Percentiles rank a stretch among this genome's conserved stretches.
Evolutionary conservation across 2,888 invertebrate genomes (phyloP).

Genomic region (Hoplodrina ambigua): DNA sequence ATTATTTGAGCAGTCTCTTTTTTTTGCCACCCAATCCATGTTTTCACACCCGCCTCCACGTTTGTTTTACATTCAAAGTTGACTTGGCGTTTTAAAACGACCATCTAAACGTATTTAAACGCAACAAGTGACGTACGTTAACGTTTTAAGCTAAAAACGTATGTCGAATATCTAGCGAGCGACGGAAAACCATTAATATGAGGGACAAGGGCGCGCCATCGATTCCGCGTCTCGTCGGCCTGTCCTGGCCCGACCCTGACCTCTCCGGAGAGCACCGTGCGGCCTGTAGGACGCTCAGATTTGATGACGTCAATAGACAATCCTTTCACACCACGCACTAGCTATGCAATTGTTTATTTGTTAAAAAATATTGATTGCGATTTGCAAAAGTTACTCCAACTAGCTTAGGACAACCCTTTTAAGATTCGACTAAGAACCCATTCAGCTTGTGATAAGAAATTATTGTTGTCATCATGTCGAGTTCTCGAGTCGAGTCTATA

Average conservation of each 20-base stretch:
- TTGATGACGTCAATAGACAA: slow-evolving; percentile 50
- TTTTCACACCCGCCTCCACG: slow-evolving; percentile 19
- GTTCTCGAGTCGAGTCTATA: too few species aligned
- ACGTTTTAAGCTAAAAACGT: slow-evolving; percentile 40
- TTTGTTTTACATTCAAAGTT: slow-evolving; percentile 21
- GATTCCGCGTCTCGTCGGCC: slow-evolving; percentile 69
- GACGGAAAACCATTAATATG: slow-evolving; percentile 62
- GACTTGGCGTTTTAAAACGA: slow-evolving; percentile 25
- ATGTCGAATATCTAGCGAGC: slow-evolving; percentile 40
- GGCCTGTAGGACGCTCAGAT: slow-evolving; percentile 39
- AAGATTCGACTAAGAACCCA: not conserved
- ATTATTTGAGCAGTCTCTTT: too few species aligned
- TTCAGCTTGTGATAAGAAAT: not conserved
- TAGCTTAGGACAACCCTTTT: not conserved
- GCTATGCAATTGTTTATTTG: slow-evolving; percentile 25
- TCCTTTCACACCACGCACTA: slow-evolving; percentile 15
- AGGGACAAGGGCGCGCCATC: slow-evolving; percentile 80
- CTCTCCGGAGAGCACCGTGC: slow-evolving; percentile 63
- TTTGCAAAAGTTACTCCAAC: not conserved
- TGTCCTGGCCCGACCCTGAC: slow-evolving; percentile 82
- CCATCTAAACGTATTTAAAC: slow-evolving; percentile 20
- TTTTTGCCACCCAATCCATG: slow-evolving; percentile 2
- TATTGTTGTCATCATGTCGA: not conserved
- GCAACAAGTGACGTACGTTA: slow-evolving; percentile 69
- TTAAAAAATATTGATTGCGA: slow-evolving; percentile 15